Evolutionary conservation across 2,113 vertebrate genomes (phyloP).

Genomic region (Hyla sarda): DNA sequence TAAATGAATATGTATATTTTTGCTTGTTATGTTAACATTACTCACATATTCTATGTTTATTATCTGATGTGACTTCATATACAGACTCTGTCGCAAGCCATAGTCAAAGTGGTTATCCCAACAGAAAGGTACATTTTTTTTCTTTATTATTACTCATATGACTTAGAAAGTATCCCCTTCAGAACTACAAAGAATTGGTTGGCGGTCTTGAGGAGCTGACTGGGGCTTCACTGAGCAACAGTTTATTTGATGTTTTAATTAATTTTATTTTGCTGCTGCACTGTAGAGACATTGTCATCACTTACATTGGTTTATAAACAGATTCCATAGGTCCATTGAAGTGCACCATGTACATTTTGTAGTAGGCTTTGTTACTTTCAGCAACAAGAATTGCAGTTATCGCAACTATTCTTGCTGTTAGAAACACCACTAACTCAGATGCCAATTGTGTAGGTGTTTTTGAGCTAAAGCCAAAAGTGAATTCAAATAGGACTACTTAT

Average conservation of each 20-base stretch:
- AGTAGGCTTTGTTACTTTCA: not conserved
- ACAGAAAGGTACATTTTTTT: slow-evolving; percentile 99
- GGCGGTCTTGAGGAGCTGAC: slow-evolving; percentile 83
- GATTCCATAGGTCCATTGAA: not conserved
- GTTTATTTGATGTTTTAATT: too few relatives aligned
- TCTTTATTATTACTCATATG: slow-evolving; percentile 98
- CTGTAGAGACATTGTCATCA: too few relatives aligned
- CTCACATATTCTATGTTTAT: slow-evolving; percentile 99
- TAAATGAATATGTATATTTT: slow-evolving; percentile 98
- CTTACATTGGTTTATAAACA: too few relatives aligned
- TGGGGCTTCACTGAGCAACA: slow-evolving; percentile 95
- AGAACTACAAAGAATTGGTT: slow-evolving; percentile 77
- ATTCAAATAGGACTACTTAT: too few relatives aligned
- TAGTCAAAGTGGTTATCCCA: slow-evolving; percentile 99
- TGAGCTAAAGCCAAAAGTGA: too few relatives aligned
- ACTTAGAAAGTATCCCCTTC: slow-evolving; percentile 96
- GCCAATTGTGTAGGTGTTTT: too few relatives aligned
- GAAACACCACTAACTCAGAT: not conserved
- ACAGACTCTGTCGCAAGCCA: slow-evolving; percentile 99
- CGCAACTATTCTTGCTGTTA: not conserved
- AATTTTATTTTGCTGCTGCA: too few relatives aligned
- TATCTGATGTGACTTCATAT: slow-evolving; percentile 99
- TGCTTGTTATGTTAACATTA: slow-evolving; percentile 99
- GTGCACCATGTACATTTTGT: not conserved
- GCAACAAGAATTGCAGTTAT: not conserved